Conservation (phyloP, 2,888 invertebrate genomes). For the Carpatolechia fugitivella region DNA sequence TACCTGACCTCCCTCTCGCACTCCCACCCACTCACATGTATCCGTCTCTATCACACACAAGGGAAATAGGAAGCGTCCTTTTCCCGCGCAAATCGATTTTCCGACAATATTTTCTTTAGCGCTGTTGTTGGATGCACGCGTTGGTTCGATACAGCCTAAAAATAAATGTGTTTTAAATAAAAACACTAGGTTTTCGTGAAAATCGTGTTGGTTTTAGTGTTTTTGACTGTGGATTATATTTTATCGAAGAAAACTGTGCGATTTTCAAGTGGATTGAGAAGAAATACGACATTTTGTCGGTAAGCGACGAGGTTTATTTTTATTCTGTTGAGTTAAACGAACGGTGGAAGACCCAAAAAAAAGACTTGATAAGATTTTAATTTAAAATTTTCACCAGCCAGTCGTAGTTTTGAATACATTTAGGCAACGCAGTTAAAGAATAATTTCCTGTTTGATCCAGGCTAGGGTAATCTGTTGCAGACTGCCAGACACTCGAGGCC, state of each 20-base stretch:
- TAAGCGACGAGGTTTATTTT: not conserved
- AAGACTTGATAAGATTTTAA: too few species aligned
- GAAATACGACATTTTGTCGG: not conserved
- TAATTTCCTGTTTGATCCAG: too few species aligned
- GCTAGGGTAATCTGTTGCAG: too few species aligned
- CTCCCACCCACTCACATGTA: constrained; percentile 23
- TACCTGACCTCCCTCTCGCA: constrained; percentile 21
- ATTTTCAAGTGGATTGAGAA: not conserved
- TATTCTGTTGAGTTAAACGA: not conserved
- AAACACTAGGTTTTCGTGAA: constrained; percentile 3
- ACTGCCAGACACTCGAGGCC: too few species aligned
- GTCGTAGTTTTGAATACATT: too few species aligned
- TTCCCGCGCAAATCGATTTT: constrained; percentile 46
- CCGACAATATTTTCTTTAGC: constrained; percentile 31
- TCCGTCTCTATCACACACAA: constrained; percentile 21
- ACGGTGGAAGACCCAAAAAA: not conserved
- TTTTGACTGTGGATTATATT: not conserved
- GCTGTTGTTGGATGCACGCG: constrained; percentile 16
- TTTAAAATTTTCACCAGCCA: too few species aligned
- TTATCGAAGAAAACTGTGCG: not conserved
- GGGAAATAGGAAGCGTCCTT: constrained; percentile 22
- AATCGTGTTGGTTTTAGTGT: not conserved
- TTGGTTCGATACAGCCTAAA: constrained; percentile 2
- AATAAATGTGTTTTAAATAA: constrained; percentile 4
- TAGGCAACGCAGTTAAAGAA: too few species aligned